These are phyloP conservation scores for Branchipolynoe longqiensis DNA, from an alignment of 2,888 invertebrate genomes.

Conservation along the genomic window DNA sequence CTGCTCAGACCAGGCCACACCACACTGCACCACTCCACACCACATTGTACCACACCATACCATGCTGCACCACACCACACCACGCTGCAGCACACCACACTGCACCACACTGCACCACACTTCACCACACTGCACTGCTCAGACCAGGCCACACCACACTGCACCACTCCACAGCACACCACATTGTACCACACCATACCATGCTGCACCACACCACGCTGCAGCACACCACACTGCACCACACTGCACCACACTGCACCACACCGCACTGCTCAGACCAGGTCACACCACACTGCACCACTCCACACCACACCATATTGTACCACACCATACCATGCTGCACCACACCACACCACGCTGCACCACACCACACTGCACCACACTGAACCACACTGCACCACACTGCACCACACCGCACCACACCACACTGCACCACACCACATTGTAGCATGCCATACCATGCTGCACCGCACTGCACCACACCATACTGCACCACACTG, in stretches of 20 bases:
- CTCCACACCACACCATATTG: background rate
- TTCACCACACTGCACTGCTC: background rate
- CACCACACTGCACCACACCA: too few species aligned
- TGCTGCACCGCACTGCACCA: too few species aligned
- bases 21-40: too few species aligned
- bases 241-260: too few species aligned
- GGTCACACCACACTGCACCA: background rate
- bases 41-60: background rate
- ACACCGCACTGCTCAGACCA: too few species aligned
- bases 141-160: background rate
- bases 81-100: background rate
- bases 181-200: background rate
- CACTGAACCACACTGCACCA: too few species aligned
- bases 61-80: background rate
- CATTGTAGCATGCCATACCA: too few species aligned
- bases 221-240: background rate
- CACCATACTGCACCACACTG: too few species aligned
- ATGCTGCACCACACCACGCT: background rate
- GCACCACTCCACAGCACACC: background rate
- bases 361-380: too few species aligned
- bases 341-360: too few species aligned
- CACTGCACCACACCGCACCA: too few species aligned
- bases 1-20: too few species aligned
- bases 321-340: background rate
- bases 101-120: background rate